Evolutionary conservation across 2,113 vertebrate genomes (phyloP).

Genomic region (Empidonax alnorum): DNA sequence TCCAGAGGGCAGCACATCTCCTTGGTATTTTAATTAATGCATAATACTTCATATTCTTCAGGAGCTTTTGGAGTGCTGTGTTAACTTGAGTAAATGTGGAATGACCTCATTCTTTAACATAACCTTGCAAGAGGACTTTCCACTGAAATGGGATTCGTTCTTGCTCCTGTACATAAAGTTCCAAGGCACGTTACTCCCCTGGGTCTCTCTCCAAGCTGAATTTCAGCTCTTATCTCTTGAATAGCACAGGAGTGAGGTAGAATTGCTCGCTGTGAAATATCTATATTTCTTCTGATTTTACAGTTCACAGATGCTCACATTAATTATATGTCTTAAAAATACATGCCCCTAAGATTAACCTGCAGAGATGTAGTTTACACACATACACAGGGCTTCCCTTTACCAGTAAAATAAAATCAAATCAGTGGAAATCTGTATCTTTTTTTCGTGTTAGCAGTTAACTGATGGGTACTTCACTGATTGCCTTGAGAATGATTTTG

Average conservation of each 20-base stretch:
- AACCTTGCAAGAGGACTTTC: conserved; percentile 33
- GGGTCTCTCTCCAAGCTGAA: neutral
- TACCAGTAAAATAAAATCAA: neutral
- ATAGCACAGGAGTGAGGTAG: neutral
- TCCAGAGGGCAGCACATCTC: conserved; percentile 9
- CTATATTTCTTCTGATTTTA: conserved; percentile 15
- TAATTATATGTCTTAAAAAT: conserved; percentile 17
- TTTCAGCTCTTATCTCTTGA: conserved; percentile 38
- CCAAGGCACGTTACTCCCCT: neutral
- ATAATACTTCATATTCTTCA: neutral
- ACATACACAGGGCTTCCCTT: neutral
- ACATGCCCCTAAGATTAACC: neutral
- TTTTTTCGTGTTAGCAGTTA: neutral
- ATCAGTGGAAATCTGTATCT: neutral
- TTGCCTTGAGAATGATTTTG: neutral
- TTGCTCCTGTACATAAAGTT: conserved; percentile 27
- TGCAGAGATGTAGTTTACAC: neutral
- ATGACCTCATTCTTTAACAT: conserved; percentile 18
- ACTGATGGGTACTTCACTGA: neutral
- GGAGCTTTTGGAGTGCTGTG: neutral
- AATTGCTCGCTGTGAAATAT: neutral
- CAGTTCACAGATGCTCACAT: neutral
- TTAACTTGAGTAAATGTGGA: conserved; percentile 10
- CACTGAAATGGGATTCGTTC: neutral
- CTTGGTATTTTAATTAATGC: conserved; percentile 15